These are phyloP conservation scores for Cosmorhoe ocellata DNA, from an alignment of 2,888 invertebrate genomes.

Conservation along the genomic window DNA sequence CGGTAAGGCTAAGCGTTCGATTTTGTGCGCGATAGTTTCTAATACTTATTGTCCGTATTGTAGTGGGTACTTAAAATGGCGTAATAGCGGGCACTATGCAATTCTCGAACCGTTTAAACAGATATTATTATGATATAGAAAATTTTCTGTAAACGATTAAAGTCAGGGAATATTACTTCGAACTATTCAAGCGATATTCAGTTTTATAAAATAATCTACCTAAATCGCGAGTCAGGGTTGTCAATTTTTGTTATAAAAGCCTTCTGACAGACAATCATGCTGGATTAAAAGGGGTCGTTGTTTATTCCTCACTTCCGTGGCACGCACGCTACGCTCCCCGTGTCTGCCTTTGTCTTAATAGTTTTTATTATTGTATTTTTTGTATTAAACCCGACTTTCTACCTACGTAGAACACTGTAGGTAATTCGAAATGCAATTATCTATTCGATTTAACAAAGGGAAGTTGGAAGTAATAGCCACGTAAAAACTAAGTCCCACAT, in stretches of 20 bases:
- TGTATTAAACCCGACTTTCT: not conserved
- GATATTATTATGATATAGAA: too few relatives aligned
- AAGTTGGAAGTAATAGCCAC: too few relatives aligned
- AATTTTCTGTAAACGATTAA: not conserved
- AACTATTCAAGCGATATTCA: not conserved
- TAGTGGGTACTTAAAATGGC: too few relatives aligned
- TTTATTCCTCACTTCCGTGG: slow-evolving; percentile 51
- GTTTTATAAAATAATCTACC: not conserved
- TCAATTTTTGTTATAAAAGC: slow-evolving; percentile 45
- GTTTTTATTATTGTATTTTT: not conserved
- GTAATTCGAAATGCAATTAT: not conserved
- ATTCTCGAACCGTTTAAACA: too few relatives aligned
- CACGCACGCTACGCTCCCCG: slow-evolving; percentile 55
- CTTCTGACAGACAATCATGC: slow-evolving; percentile 40
- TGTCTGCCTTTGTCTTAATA: not conserved
- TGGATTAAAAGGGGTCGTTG: slow-evolving; percentile 51
- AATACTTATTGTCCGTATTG: too few relatives aligned
- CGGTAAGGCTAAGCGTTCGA: too few relatives aligned
- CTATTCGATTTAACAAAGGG: too few relatives aligned
- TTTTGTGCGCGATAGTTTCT: too few relatives aligned
- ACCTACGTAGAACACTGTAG: not conserved
- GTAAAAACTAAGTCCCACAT: too few relatives aligned
- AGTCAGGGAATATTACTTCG: not conserved
- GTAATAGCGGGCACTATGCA: too few relatives aligned
- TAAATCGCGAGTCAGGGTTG: slow-evolving; percentile 40